Evolutionary conservation across 2,113 vertebrate species (phyloP).

Genomic region (Odobenus rosmarus): DNA sequence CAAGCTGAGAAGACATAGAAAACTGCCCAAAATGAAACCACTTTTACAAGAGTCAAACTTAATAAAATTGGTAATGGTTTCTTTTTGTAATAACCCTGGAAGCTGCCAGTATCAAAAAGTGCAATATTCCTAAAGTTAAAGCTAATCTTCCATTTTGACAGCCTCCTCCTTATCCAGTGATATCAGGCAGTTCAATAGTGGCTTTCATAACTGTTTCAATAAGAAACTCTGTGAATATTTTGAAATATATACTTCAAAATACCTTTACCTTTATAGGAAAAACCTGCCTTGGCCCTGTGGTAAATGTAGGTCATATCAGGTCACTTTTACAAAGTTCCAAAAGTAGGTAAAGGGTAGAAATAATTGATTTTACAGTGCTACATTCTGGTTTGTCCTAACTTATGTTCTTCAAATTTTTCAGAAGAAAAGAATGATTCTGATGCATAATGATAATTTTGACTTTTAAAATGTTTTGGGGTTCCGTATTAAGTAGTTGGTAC

Average conservation of each 20-base stretch:
- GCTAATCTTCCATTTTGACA: conserved; percentile 16
- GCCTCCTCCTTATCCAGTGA: conserved; percentile 3
- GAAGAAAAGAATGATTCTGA: background rate
- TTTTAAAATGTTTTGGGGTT: background rate
- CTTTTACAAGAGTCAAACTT: background rate
- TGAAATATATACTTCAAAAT: conserved; percentile 25
- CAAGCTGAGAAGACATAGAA: background rate
- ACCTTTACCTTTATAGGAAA: background rate
- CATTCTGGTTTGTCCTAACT: background rate
- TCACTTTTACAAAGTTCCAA: background rate
- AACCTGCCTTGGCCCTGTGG: background rate
- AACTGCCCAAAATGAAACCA: background rate
- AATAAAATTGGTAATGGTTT: conserved; percentile 6
- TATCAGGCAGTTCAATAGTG: background rate
- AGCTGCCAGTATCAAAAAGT: background rate
- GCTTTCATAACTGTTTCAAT: background rate
- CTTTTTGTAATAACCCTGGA: background rate
- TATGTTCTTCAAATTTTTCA: background rate
- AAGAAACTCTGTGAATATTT: background rate
- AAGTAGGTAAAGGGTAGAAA: background rate
- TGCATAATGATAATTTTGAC: background rate
- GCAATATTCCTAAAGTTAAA: background rate
- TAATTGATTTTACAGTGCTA: background rate
- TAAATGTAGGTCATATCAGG: background rate
- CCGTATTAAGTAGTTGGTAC: background rate